Evolutionary conservation across 2,797 vertebrate genomes (phyloP).

Genomic region (Geotrypetes seraphini): DNA sequence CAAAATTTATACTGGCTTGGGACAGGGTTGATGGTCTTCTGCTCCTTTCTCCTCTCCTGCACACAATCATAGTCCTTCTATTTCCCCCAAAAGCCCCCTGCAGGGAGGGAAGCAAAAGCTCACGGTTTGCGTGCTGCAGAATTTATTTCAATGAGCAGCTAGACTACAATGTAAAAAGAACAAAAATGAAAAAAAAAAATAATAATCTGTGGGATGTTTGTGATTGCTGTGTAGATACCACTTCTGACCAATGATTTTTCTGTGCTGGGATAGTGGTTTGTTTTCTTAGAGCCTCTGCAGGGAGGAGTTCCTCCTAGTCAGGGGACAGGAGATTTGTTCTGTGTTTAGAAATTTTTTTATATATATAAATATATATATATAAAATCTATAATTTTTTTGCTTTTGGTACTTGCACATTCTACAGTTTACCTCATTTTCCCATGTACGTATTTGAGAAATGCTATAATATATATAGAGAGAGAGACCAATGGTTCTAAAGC

Average conservation of each 20-base stretch:
- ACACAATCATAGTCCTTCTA: too few species aligned
- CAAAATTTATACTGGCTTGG: too few species aligned
- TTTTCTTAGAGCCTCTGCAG: conserved; percentile 86
- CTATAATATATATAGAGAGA: conserved; percentile 99
- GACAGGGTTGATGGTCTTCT: too few species aligned
- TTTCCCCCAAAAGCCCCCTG: too few species aligned
- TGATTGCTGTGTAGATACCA: conserved; percentile 93
- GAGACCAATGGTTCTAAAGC: conserved; percentile 96
- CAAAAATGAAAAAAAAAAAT: conserved; percentile 33
- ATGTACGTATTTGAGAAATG: conserved; percentile 97
- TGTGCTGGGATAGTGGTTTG: conserved; percentile 94
- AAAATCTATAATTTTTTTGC: conserved; percentile 65
- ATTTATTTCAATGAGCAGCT: conserved; percentile 85
- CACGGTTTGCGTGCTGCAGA: conserved; percentile 84
- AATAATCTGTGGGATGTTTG: conserved; percentile 80
- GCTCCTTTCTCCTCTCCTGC: too few species aligned
- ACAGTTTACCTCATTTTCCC: conserved; percentile 99
- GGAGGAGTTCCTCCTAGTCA: too few species aligned
- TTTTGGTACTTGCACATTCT: conserved; percentile 99
- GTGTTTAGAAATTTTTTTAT: conserved; percentile 73
- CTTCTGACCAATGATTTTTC: conserved; percentile 92
- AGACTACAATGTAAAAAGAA: conserved; percentile 33
- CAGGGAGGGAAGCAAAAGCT: too few species aligned
- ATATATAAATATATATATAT: conserved; percentile 32
- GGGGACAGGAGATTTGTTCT: conserved; percentile 86